Evolutionary conservation across 1,140 invertebrate species (phyloP), one percentile per base, ranked within the genome.

Genomic region (Caenorhabditis tropicalis): DNA sequence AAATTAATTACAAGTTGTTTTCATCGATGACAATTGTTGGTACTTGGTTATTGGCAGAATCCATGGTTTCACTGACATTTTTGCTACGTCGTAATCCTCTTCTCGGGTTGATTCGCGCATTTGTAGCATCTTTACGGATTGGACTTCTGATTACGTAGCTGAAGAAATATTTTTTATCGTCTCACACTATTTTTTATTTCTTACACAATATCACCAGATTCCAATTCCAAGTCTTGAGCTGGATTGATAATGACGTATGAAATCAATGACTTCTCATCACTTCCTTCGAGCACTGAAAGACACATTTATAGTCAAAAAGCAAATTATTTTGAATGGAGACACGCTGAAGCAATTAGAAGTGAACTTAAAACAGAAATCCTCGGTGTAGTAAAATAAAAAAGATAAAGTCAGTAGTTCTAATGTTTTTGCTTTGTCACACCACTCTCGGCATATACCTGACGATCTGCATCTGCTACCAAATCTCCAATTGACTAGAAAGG

Each of bases 221-320:
- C 95, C 74, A 99, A 93, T 91, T 96, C 96, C 0, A 98, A 93
- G 92, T 99, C 97, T 93, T 96, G 98, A 91, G 95, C 96, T 0
- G 97, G 97, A 91, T 99, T 99, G 89, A 98, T 98, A 88, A 99
- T 98, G 81, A 98, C 97, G 92, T 98, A 99, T 2, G 96, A 98
- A 9, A 99, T 93, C 86, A 19, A 94, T 95, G 65, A 74, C n/a
- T 74, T 74, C 15, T 92, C 95, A 96, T 49, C 96, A 93, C 92
- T 97, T 96, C 91, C 96, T 95, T 82, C 95, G 95, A 5, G 95
- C 91, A 96, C 96, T 93, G 88, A 48, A 91, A 90, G 80, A 24
- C 27, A 29, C 87, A 48, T 46, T 31, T 19, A 15, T 12, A 10
- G 33, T 0, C 10, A 10, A 5, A n/a, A 9, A 0, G 12, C 15